phyloP scores from a whole-genome alignment of 2,888 invertebrate genomes.

The Hirtodrosophila histrioides region DNA sequence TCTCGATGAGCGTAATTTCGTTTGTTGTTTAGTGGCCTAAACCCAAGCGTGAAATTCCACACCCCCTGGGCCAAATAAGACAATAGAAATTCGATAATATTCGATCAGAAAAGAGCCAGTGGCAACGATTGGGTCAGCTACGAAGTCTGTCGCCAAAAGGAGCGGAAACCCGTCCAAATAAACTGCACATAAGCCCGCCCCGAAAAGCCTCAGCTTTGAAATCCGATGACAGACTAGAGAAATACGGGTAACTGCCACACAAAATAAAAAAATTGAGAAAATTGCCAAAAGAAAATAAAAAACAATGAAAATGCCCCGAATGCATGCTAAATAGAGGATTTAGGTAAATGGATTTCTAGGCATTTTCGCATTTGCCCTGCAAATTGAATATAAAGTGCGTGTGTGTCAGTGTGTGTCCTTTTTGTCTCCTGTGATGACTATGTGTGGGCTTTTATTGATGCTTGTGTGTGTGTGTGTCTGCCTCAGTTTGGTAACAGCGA shows the following conservation, averaged over 20 bases:
- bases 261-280: slow-evolving; percentile 17
- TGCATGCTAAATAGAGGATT: slow-evolving; percentile 82
- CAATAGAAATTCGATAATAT: slow-evolving; percentile 80
- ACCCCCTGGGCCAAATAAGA: slow-evolving; percentile 55
- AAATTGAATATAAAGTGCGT: slow-evolving; percentile 74
- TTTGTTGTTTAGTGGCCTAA: slow-evolving; percentile 44
- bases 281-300: slow-evolving; percentile 59
- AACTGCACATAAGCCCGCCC: slow-evolving; percentile 38
- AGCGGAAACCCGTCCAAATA: slow-evolving; percentile 63
- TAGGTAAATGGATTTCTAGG: slow-evolving; percentile 81
- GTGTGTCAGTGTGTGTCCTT: slow-evolving; percentile 28
- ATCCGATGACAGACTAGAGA: slow-evolving; percentile 62
- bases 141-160: slow-evolving; percentile 44
- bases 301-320: slow-evolving; percentile 79
- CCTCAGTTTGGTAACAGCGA: slow-evolving; percentile 35
- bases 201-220: slow-evolving; percentile 63
- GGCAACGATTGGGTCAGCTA: slow-evolving; percentile 48
- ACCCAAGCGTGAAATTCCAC: slow-evolving; percentile 28
- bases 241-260: slow-evolving; percentile 29
- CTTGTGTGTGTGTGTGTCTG: slow-evolving; percentile 18
- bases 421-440: slow-evolving; percentile 38
- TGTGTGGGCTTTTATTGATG: slow-evolving; percentile 24
- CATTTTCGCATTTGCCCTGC: slow-evolving; percentile 74
- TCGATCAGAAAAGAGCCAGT: slow-evolving; percentile 34
- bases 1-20: slow-evolving; percentile 42